Evolutionary conservation across 1,140 invertebrate genomes (phyloP), one percentile per base, ranked within the genome.

Genomic region (Cephus cinctus): DNA sequence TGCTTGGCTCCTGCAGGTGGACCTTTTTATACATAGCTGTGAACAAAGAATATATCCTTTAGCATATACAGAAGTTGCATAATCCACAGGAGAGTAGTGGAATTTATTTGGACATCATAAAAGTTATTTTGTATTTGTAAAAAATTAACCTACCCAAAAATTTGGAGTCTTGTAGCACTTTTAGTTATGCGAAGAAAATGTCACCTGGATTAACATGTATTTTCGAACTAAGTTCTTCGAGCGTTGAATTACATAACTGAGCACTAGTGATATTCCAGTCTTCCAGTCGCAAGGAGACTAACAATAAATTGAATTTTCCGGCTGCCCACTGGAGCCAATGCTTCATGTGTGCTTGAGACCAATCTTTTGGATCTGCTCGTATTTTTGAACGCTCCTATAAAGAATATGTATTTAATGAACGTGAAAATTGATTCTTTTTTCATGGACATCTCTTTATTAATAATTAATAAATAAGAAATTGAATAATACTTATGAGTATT

Each of bases 251-350:
- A 67, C 87, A 92, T 5, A 97, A 73, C 50, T 89, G 80, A 20
- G 78, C 71, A 0, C 93, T 94, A 21, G 77, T 85, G n/a, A 95
- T 85, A 23, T 81, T 81, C 89, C 90, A 96, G 53, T 91, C 86
- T 0, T 76, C 79, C 21, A 89, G 63, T 47, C 81, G 82, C 6
- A 86, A 72, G 1, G 74, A 76, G 8, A 78, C 69, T 15, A n/a
- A n/a, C n/a, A n/a, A n/a, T n/a, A 96, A 72, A 57, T 88, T 86
- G 64, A 97, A 97, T 69, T 95, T 88, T 12, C 88, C 80, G 0
- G 94, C 84, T 1, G 94, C 94, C 94, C 94, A 98, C 53, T 89
- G 85, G 14, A 96, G 81, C 94, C 94, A 97, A 59, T 92, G 85
- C 43, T 85, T 82, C 0, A 96, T 92, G 66, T 96, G 92, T 0